Evolutionary conservation across 2,888 invertebrate genomes (phyloP), one percentile per base, ranked within the genome.

Genomic region (Nomada hirtipes): DNA sequence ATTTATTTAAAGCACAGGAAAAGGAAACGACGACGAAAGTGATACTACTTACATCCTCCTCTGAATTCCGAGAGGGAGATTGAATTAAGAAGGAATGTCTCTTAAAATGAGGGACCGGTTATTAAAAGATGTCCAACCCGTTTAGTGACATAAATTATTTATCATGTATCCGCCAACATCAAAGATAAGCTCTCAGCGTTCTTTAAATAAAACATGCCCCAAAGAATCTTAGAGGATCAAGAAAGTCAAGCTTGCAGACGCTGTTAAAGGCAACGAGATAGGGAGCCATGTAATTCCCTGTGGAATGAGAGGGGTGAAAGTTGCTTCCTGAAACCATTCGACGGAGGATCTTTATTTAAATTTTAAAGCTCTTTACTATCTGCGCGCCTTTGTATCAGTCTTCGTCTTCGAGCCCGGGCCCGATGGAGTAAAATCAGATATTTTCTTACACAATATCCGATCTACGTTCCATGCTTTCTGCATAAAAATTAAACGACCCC

Each of bases 351-450:
- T 87, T 87, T 85, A 84, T 87, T 87, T 86, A 87, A 87, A 87
- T 85, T 86, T 87, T 89, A 72, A 84, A 87, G 82, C 85, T 69
- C 81, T 79, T 89, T 84, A 83, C 83, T 81, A 88, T 87, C 86
- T 81, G 83, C 82, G 71, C 76, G 75, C 85, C 79, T 78, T 83
- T 69, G 55, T 67, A 65, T 83, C 82, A 50, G 69, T 76, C 75
- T 82, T 82, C 72, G 59, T 69, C 60, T 44, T 42, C 70, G 60
- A 36, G 36, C 9, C 44, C 3, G 10, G 53, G 44, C 26, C 2
- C 36, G 57, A 53, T 60, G 20, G 29, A 10, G 2, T 55, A 52
- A 69, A 69, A 76, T 65, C 75, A 73, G 63, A 64, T 76, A 64
- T 68, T 26, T 52, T 23, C 23, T 42, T 69, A 44, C 44, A 18